phyloP scores from a whole-genome alignment of 2,113 vertebrate species.

The Muscicapa adusta region DNA sequence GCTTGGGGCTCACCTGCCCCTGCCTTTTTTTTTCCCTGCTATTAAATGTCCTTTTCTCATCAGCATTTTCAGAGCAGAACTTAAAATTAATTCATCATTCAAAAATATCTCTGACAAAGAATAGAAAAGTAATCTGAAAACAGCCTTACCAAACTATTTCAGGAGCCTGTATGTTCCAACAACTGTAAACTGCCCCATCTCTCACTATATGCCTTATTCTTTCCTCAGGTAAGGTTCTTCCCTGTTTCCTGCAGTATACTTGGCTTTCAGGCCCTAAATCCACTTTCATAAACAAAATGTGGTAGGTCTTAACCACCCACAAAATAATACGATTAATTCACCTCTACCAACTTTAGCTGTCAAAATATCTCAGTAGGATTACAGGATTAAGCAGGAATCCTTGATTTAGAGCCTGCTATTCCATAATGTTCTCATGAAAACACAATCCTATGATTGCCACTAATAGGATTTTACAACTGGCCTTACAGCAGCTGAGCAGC shows the following conservation, averaged over 20 bases:
- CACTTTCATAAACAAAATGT: not conserved
- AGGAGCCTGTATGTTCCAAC: not conserved
- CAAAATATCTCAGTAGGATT: not conserved
- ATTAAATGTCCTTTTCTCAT: not conserved
- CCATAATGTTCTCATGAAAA: not conserved
- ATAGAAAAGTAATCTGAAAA: not conserved
- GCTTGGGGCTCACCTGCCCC: rapidly evolving
- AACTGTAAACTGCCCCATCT: not conserved
- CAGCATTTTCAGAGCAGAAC: not conserved
- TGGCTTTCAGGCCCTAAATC: not conserved
- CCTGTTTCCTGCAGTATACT: not conserved
- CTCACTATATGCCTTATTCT: not conserved
- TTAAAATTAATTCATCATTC: not conserved
- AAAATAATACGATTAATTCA: not conserved
- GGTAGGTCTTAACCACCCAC: not conserved
- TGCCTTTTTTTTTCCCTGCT: not conserved
- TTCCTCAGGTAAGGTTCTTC: not conserved
- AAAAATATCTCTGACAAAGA: not conserved
- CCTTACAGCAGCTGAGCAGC: not conserved
- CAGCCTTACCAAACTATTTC: not conserved
- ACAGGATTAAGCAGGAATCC: not conserved
- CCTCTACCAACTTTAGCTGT: not conserved
- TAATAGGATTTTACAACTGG: not conserved
- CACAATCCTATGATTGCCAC: not conserved
- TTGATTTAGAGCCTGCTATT: not conserved